Evolutionary conservation across 1,140 invertebrate genomes (phyloP).

Genomic region (Drosophila orena): DNA sequence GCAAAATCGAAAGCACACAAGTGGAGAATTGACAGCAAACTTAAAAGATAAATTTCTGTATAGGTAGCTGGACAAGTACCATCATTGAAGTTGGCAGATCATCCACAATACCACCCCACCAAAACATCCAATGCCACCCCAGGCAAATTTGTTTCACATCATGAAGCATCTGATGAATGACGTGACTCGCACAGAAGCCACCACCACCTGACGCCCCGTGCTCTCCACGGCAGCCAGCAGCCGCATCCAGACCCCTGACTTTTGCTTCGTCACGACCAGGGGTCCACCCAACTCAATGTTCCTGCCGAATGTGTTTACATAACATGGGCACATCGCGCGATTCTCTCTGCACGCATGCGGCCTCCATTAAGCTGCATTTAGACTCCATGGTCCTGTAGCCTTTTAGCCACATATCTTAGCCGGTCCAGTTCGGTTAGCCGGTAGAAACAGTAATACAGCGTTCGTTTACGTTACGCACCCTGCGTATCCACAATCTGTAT

Average conservation of each 20-base stretch:
- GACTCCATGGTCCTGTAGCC: background rate
- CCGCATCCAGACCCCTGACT: constrained; percentile 36
- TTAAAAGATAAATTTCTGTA: constrained; percentile 3
- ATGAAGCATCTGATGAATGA: constrained; percentile 79
- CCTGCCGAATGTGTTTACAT: constrained; percentile 41
- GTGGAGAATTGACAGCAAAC: constrained; percentile 1
- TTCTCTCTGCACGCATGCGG: constrained; percentile 50
- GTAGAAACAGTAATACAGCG: constrained; percentile 25
- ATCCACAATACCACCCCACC: constrained; percentile 14
- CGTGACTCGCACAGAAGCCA: constrained; percentile 60
- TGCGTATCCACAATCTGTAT: constrained; percentile 36
- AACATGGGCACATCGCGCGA: constrained; percentile 22
- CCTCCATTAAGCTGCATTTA: constrained; percentile 22
- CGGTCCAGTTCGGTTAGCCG: constrained; percentile 44
- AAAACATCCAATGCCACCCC: background rate
- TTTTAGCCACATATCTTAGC: constrained; percentile 3
- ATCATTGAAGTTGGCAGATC: constrained; percentile 33
- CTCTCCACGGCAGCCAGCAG: constrained; percentile 56
- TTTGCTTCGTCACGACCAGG: constrained; percentile 45
- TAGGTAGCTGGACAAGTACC: constrained; percentile 11
- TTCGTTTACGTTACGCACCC: constrained; percentile 69
- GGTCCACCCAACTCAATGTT: constrained; percentile 5
- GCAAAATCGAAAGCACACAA: constrained; percentile 57
- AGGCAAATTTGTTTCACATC: constrained; percentile 78
- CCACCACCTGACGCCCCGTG: constrained; percentile 41